These are phyloP conservation scores for Chaetodon trifasciatus DNA, from an alignment of 2,797 vertebrate species.

Conservation along the genomic window DNA sequence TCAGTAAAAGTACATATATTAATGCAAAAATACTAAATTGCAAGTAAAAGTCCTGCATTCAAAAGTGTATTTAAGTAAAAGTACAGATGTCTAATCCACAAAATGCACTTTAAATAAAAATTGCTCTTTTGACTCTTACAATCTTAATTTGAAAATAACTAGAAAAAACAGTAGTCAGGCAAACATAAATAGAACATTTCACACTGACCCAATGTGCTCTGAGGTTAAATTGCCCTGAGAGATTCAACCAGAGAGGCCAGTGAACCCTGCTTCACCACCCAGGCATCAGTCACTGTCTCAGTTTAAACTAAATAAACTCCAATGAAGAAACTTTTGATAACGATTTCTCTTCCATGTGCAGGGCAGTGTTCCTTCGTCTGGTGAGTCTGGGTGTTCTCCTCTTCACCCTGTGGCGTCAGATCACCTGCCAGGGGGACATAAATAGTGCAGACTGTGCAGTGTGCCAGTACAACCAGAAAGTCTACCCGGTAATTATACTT, in stretches of 20 bases:
- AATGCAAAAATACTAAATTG: too few relatives aligned
- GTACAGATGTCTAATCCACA: too few relatives aligned
- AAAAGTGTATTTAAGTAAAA: too few relatives aligned
- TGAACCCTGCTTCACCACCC: background rate
- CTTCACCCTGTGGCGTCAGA: constrained; percentile 87
- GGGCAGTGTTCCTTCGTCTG: constrained; percentile 89
- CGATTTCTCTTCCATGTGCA: constrained; percentile 54
- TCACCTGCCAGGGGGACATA: constrained; percentile 83
- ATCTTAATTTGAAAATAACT: too few relatives aligned
- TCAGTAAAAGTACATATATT: too few relatives aligned
- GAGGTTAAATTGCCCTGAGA: background rate
- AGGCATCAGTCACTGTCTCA: background rate
- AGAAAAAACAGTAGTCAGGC: too few relatives aligned
- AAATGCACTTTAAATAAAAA: too few relatives aligned
- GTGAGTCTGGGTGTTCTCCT: constrained; percentile 88
- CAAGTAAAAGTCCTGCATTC: too few relatives aligned
- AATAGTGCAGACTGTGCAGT: background rate
- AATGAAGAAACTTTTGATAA: background rate
- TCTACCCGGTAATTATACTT: constrained; percentile 81
- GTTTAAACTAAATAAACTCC: background rate
- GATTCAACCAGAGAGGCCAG: background rate
- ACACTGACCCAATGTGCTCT: too few relatives aligned
- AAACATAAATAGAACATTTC: too few relatives aligned
- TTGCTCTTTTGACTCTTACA: too few relatives aligned
- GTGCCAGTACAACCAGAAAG: constrained; percentile 84